Conservation (phyloP, 2,888 invertebrate genomes). For the Epiblema foenella region DNA sequence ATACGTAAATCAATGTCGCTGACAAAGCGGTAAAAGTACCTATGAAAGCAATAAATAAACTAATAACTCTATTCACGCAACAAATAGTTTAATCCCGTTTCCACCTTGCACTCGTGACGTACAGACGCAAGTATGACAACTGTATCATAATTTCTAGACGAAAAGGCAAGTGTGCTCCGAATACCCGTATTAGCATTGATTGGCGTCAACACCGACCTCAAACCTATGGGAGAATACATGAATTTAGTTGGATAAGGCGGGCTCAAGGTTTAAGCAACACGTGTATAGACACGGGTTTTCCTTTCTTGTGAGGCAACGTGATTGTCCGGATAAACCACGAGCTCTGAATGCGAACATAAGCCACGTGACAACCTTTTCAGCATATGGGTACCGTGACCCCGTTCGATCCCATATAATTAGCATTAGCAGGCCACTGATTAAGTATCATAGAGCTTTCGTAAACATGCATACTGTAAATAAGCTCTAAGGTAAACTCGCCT, state of each 20-base stretch:
- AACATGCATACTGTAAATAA: background rate
- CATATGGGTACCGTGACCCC: conserved; percentile 23
- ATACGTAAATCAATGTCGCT: too few relatives aligned
- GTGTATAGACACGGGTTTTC: conserved; percentile 55
- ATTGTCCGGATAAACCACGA: conserved; percentile 10
- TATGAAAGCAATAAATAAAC: too few relatives aligned
- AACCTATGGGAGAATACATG: conserved; percentile 65
- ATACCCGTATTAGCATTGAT: conserved; percentile 51
- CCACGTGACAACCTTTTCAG: conserved; percentile 33
- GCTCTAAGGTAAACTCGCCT: background rate
- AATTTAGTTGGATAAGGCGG: conserved; percentile 55
- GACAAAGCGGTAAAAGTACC: too few relatives aligned
- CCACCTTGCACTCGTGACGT: background rate
- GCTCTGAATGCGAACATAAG: conserved; percentile 14
- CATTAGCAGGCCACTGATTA: conserved; percentile 6
- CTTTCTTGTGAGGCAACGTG: conserved; percentile 26
- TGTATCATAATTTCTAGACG: conserved; percentile 47
- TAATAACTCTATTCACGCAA: too few relatives aligned
- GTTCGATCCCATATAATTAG: conserved; percentile 14
- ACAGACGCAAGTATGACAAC: conserved; percentile 1
- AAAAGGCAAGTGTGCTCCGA: conserved; percentile 52
- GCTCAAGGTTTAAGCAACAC: conserved; percentile 62
- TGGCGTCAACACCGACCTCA: conserved; percentile 56
- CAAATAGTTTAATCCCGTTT: background rate
- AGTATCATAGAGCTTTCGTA: too few relatives aligned